Base-by-base conservation (phyloP, 2,113 vertebrate genomes). In the Passerina amoena region DNA sequence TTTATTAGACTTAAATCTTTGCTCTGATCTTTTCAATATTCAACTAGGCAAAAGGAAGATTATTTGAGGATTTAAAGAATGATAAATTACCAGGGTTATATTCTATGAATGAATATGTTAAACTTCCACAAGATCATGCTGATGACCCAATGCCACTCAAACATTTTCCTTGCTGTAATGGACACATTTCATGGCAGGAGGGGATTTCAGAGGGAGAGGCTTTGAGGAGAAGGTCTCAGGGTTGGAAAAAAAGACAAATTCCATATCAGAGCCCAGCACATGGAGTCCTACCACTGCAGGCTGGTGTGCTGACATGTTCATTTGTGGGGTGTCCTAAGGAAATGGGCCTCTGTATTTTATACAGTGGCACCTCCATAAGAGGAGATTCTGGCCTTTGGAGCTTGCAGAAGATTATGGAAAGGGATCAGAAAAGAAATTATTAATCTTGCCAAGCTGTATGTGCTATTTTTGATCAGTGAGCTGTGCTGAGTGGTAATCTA, bases 221-320 rank as follows among this genome's bases (percentile, higher is more conserved):
- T 73, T 80, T 57, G 40, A 86, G 60, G 12, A 48, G 19, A 81
- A 66, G 17, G 24, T n/a, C 14, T 10, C 37, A 53, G 11, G 40
- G 40, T 61, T 70, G 59, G 23, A 35, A n/a, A 6, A 6, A 70
- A 75, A 30, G 17, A 35, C 7, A 48, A 56, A 51, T 69, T 82
- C 81, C 13, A 5, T 5, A 19, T 11, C 0, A 0, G 25, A 86
- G 5, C 28, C 60, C 40, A 60, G 56, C 27, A 38, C 5, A 2
- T 1, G 11, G 30, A 76, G 15, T 40, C 54, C 2, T 15, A 22
- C 6, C 21, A 33, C 10, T 76, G 48, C 47, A 61, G 45, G 44
- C 3, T 40, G 24, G 24, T 92, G 57, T 1, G 2, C 5, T 59
- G 47, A 10, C 11, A 4, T 22, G 13, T 16, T 73, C 15, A 14